phyloP scores from a whole-genome alignment of 2,797 vertebrate genomes.

The Channa striata region DNA sequence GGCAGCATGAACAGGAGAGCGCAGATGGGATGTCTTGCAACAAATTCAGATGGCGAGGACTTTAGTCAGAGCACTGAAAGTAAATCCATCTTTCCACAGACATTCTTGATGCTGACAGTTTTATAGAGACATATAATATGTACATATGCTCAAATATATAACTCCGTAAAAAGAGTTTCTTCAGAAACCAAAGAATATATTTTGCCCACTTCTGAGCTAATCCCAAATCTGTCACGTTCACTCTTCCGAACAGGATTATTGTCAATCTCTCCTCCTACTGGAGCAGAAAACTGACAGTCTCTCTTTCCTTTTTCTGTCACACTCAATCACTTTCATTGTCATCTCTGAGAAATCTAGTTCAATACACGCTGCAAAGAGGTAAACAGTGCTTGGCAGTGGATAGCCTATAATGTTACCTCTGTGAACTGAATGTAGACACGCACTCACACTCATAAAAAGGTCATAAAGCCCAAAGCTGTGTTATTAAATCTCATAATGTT shows the following conservation, averaged over 20 bases:
- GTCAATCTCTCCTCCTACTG: constrained; percentile 55
- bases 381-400: constrained; percentile 61
- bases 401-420: constrained; percentile 63
- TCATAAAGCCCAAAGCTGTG: constrained; percentile 68
- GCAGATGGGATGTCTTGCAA: constrained; percentile 13
- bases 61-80: constrained; percentile 19
- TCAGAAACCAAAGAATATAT: constrained; percentile 38
- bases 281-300: constrained; percentile 50
- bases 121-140: constrained; percentile 63
- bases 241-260: constrained; percentile 70
- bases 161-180: constrained; percentile 56
- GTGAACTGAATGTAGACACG: constrained; percentile 50
- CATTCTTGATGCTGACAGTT: constrained; percentile 58
- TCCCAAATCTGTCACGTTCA: constrained; percentile 70
- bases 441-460: constrained; percentile 55
- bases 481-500: constrained; percentile 74
- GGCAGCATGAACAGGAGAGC: not conserved
- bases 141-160: constrained; percentile 56
- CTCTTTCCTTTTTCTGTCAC: constrained; percentile 57
- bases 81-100: constrained; percentile 23
- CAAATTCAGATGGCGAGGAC: constrained; percentile 13
- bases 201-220: constrained; percentile 51
- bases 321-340: constrained; percentile 67
- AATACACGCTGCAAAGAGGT: constrained; percentile 35
- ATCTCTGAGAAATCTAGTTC: constrained; percentile 51